Base-by-base conservation (phyloP, 2,888 invertebrate genomes). In the Hypomecis atomaria region DNA sequence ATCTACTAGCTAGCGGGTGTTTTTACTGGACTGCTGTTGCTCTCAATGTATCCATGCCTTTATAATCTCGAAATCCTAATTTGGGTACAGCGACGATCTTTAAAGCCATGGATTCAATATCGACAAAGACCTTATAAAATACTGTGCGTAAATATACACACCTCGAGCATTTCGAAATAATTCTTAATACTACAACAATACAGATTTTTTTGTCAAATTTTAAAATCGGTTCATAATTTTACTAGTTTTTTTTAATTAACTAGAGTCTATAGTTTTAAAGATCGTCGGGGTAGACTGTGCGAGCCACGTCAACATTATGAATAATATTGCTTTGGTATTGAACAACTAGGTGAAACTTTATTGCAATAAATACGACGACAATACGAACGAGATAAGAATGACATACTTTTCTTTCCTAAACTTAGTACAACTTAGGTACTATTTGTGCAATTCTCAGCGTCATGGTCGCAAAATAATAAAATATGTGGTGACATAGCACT, bases 1-100 rank as follows among this genome's bases (percentile, higher is more conserved):
- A 92, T 90, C 91, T 92, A 92, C 85, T 82, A 78, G 84, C 91
- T 92, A 92, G 88, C 91, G 87, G 88, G 90, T 91, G 88, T 89
- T 85, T 82, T 81, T 85, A 85, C 81, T 88, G 90, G 90, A 90
- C 89, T 86, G 79, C 81, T 86, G 88, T 87, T 61, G 87, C 85
- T 83, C 78, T 73, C 79, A 79, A 79, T 77, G 74, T 80, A 78
- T 83, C 81, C 83, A 79, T 81, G 80, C 83, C 78, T 76, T 71
- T 73, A 71, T 83, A 83, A 86, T 84, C 83, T 86, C 78, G 77
- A 81, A 75, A 78, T 81, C 81, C 75, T 72, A 73, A 71, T 70
- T 74, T 72, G 72, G 71, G 23, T 23, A 23, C 23, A 23, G 23
- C 23, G 23, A 9, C 40, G 40, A 40, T 40, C 7, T 40, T 40